Conservation (phyloP, 2,797 vertebrate genomes). For the Gymnothorax reevesii region DNA sequence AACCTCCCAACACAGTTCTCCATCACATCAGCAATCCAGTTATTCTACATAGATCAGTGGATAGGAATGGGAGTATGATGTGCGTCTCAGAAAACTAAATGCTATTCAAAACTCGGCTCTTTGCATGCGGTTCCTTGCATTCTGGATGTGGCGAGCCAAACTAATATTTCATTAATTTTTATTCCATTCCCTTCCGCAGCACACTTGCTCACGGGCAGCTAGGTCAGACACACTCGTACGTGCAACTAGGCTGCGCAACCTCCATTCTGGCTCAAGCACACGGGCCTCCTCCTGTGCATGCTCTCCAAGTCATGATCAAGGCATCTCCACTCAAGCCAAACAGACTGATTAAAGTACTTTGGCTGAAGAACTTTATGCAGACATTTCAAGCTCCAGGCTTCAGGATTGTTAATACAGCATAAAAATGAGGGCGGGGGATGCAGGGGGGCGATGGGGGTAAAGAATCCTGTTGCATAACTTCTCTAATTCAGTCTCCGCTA, state of each 20-base stretch:
- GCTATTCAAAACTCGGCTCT: neutral
- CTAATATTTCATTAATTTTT: neutral
- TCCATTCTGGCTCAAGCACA: constrained; percentile 31
- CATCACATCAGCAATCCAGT: too few relatives aligned
- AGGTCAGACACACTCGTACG: neutral
- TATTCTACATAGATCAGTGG: too few relatives aligned
- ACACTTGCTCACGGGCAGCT: neutral
- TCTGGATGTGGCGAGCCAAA: neutral
- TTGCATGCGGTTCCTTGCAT: neutral
- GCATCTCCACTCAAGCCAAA: constrained; percentile 28
- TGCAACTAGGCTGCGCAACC: neutral
- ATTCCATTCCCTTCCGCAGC: neutral
- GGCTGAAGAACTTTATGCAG: constrained; percentile 53
- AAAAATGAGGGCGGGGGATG: neutral
- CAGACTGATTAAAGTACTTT: constrained; percentile 46
- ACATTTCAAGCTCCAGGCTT: constrained; percentile 31
- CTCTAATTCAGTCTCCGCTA: constrained; percentile 26
- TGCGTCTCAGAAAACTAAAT: neutral
- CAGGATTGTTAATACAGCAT: constrained; percentile 48
- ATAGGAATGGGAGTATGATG: neutral
- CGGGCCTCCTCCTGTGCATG: constrained; percentile 27
- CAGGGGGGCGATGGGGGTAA: constrained; percentile 12
- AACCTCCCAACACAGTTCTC: too few relatives aligned
- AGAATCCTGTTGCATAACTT: constrained; percentile 55
- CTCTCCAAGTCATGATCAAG: neutral